A percentile compares a stretch with the other conserved stretches of the same genome.
Conservation (phyloP, 2,113 vertebrate species). For the Actinemys pallida region DNA sequence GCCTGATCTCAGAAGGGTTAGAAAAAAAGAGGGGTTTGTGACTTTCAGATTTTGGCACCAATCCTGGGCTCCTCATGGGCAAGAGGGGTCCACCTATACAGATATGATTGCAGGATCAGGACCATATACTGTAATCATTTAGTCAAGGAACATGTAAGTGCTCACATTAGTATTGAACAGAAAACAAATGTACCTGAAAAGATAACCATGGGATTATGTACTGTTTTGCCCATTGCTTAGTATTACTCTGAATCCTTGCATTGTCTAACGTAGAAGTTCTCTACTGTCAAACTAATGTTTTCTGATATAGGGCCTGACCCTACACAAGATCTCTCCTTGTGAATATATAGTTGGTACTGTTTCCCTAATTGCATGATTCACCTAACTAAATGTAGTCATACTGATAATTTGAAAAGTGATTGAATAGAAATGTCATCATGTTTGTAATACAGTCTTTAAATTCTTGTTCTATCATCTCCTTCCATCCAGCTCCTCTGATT, state of each 20-base stretch:
- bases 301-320: not conserved
- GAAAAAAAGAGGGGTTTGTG: not conserved
- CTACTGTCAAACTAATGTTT: not conserved
- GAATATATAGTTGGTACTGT: not conserved
- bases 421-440: not conserved
- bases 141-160: not conserved
- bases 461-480: not conserved
- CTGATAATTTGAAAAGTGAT: not conserved
- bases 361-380: accelerated
- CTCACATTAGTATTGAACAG: not conserved
- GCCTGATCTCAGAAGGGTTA: not conserved
- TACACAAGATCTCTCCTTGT: not conserved
- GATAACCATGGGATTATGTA: not conserved
- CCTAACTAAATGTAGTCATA: not conserved
- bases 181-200: not conserved
- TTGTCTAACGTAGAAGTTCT: not conserved
- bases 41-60: not conserved
- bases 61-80: not conserved
- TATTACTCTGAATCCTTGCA: not conserved
- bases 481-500: not conserved
- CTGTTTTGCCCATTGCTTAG: not conserved
- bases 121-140: not conserved
- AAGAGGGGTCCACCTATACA: not conserved
- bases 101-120: not conserved
- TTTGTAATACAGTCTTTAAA: not conserved